Conservation (phyloP, 2,113 vertebrate species). For the Scophthalmus maximus region DNA sequence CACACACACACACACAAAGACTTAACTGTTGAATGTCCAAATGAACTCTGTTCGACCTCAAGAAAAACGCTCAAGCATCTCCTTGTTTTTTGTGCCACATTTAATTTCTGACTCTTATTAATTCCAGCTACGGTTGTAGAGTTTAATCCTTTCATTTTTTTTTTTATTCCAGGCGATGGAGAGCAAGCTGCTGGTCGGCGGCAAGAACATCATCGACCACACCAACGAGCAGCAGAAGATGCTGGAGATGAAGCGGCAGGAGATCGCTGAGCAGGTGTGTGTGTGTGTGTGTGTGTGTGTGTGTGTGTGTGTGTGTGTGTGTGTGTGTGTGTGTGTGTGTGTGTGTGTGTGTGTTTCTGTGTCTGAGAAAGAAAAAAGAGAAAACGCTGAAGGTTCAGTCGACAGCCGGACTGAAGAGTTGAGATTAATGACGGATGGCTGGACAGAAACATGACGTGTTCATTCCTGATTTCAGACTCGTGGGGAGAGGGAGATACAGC, state of each 20-base stretch:
- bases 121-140: background rate
- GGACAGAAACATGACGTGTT: background rate
- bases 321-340: too few species aligned
- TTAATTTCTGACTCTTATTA: background rate
- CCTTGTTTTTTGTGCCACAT: background rate
- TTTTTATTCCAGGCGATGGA: conserved; percentile 88
- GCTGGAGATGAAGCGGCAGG: conserved; percentile 92
- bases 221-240: conserved; percentile 99
- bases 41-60: conserved; percentile 46
- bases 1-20: conserved; percentile 5
- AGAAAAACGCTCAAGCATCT: background rate
- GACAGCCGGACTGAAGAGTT: too few species aligned
- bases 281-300: background rate
- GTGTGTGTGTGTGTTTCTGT: too few species aligned
- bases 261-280: conserved; percentile 94
- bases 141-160: background rate
- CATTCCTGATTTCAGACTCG: conserved; percentile 84
- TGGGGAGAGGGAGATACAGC: conserved; percentile 93
- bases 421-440: background rate
- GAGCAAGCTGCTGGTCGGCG: conserved; percentile 95
- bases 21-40: conserved; percentile 20
- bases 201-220: conserved; percentile 96
- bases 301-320: too few species aligned
- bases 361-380: too few species aligned
- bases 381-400: too few species aligned